Evolutionary conservation across 1,140 invertebrate species (phyloP), one percentile per base, ranked within the genome.

Genomic region (Phymorhynchus buccinoides): DNA sequence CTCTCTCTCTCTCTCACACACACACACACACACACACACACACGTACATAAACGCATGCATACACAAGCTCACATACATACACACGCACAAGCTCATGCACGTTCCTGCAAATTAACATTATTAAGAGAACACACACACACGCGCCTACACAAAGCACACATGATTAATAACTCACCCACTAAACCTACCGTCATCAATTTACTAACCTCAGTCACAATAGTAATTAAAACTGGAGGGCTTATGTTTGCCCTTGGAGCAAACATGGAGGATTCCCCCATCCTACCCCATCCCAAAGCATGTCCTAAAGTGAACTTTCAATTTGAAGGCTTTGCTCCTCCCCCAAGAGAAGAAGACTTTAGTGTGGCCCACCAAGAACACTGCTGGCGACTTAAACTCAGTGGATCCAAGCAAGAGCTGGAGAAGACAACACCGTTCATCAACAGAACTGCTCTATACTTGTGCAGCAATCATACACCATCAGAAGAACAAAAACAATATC

Each of bases 81-180:
- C 75, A 78, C 75, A 14, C 35, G 39, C 35, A n/a, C 41, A 39
- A 1, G 75, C 32, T 22, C 52, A 27, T 27, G 27, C 52, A 27
- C 52, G 52, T 27, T 12, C 52, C 12, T 27, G 52, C 52, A 56
- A 12, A 27, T 27, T 14, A 12, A 27, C 52, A 56, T n/a, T n/a
- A n/a, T n/a, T n/a, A n/a, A n/a, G n/a, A 27, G 66, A 7, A 68
- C 66, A 68, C 66, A 68, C 66, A 68, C 66, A 68, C 66, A 68
- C 66, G n/a, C 66, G 27, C 66, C 4, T 27, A 32, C 66, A 32
- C 44, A 48, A 6, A 48, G 12, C 44, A 48, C 44, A 48, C 44
- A 48, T 18, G 18, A 6, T 9, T 18, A 48, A 18, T 48, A 48
- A 32, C 66, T 12, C 66, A 32, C 7, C 6, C 27, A 68, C 66